Evolutionary conservation across 1,140 invertebrate species (phyloP).

Genomic region (Cyrtorhinus lividipennis): DNA sequence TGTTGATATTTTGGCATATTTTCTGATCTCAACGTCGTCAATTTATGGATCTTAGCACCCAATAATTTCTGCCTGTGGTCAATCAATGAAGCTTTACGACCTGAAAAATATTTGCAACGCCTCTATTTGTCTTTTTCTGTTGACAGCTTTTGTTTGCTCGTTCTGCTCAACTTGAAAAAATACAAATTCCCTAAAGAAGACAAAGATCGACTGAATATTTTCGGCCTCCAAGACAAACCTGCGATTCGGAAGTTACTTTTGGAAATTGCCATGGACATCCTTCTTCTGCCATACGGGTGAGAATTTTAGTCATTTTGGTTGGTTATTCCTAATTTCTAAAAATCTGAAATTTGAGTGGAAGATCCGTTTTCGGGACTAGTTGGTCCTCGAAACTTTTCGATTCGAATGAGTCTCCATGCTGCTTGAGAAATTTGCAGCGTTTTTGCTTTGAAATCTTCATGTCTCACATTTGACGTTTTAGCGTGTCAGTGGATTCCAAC

Average conservation of each 20-base stretch:
- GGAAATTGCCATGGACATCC: constrained; percentile 63
- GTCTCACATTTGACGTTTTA: not conserved
- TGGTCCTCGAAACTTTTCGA: too few relatives aligned
- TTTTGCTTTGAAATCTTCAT: too few relatives aligned
- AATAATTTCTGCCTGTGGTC: too few relatives aligned
- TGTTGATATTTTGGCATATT: too few relatives aligned
- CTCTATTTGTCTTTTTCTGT: not conserved
- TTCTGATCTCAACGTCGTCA: too few relatives aligned
- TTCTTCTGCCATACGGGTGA: constrained; percentile 76
- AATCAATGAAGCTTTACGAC: too few relatives aligned
- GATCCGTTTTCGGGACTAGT: too few relatives aligned
- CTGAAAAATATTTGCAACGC: not conserved
- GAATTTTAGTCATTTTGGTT: constrained; percentile 15
- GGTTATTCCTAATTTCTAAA: constrained; percentile 3
- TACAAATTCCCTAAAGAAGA: constrained; percentile 49
- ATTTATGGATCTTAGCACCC: too few relatives aligned
- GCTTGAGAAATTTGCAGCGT: too few relatives aligned
- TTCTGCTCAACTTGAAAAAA: constrained; percentile 63
- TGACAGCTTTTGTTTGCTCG: constrained; percentile 57
- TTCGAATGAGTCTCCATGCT: too few relatives aligned
- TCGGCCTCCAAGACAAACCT: constrained; percentile 47
- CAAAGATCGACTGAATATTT: constrained; percentile 41
- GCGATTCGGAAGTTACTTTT: constrained; percentile 51
- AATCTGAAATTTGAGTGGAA: too few relatives aligned
- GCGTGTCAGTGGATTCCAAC: not conserved